phyloP scores from a whole-genome alignment of 2,797 vertebrate species.

The Sebastes kiyomatsui region DNA sequence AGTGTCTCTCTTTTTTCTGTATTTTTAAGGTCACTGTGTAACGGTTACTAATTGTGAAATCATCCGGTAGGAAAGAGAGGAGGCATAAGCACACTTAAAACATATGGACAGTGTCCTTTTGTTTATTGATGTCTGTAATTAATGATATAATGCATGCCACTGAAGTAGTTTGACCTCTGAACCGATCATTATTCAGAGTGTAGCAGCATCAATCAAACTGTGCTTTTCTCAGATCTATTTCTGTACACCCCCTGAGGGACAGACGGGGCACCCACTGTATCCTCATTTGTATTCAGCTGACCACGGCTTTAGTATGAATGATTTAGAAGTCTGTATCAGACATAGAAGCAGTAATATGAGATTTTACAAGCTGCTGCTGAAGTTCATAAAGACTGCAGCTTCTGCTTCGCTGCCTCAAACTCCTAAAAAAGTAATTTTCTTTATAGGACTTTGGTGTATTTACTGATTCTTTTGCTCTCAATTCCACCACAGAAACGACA shows the following conservation, averaged over 20 bases:
- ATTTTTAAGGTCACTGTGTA: constrained; percentile 68
- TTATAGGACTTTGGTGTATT: constrained; percentile 92
- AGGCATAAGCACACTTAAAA: constrained; percentile 81
- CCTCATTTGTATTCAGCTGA: constrained; percentile 85
- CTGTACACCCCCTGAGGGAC: constrained; percentile 70
- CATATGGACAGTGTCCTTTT: constrained; percentile 91
- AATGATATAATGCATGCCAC: constrained; percentile 93
- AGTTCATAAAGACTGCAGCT: constrained; percentile 79
- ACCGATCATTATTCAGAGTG: constrained; percentile 94
- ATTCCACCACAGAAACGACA: constrained; percentile 88
- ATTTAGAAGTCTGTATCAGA: constrained; percentile 76
- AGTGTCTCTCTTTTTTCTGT: constrained; percentile 59
- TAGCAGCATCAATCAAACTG: constrained; percentile 94
- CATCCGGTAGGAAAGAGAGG: constrained; percentile 79
- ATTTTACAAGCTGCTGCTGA: constrained; percentile 49
- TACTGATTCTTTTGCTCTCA: constrained; percentile 88
- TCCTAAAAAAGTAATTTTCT: constrained; percentile 80
- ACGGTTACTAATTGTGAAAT: constrained; percentile 88
- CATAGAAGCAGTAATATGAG: constrained; percentile 36
- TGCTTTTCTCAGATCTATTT: constrained; percentile 76
- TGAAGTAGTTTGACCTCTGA: constrained; percentile 97
- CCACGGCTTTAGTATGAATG: constrained; percentile 77
- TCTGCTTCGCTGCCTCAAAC: constrained; percentile 28
- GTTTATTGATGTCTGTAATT: constrained; percentile 96
- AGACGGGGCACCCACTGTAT: constrained; percentile 81